These are phyloP conservation scores for Perithous albicinctus DNA, from an alignment of 2,888 invertebrate species.

Conservation along the genomic window DNA sequence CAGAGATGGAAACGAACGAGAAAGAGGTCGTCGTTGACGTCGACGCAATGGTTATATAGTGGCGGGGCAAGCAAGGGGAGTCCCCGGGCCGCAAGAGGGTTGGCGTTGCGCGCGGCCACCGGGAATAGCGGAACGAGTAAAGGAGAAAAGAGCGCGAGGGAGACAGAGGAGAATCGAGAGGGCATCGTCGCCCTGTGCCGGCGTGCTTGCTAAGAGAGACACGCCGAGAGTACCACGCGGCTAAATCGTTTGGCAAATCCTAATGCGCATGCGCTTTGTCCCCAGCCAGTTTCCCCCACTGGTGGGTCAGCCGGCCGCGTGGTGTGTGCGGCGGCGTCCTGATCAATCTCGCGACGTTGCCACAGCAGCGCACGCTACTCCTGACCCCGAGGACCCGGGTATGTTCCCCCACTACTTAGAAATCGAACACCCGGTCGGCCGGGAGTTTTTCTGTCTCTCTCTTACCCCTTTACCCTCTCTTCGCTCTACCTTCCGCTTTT, in stretches of 20 bases:
- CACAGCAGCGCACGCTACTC: conserved; percentile 64
- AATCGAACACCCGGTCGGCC: conserved; percentile 65
- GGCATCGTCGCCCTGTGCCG: conserved; percentile 29
- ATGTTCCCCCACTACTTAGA: conserved; percentile 50
- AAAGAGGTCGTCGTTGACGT: conserved; percentile 59
- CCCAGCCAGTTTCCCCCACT: conserved; percentile 77
- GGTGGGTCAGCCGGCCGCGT: conserved; percentile 80
- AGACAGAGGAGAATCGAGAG: conserved; percentile 18
- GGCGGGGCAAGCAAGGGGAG: conserved; percentile 33
- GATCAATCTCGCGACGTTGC: conserved; percentile 83
- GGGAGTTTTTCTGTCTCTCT: conserved; percentile 55
- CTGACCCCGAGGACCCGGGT: conserved; percentile 69
- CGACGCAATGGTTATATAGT: conserved; percentile 19
- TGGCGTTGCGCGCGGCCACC: conserved; percentile 28
- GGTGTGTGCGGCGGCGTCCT: conserved; percentile 76
- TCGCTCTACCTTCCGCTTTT: conserved; percentile 32
- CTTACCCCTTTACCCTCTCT: conserved; percentile 21
- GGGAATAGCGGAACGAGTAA: conserved; percentile 47
- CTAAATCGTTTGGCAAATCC: conserved; percentile 55
- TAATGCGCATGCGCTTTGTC: conserved; percentile 79
- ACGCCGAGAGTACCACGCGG: conserved; percentile 56
- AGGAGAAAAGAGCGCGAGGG: neutral
- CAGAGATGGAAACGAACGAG: conserved; percentile 25
- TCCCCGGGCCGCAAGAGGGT: conserved; percentile 43
- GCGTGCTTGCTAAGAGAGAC: conserved; percentile 68